Evolutionary conservation across 2,888 invertebrate genomes (phyloP).

Genomic region (Campoletis raptor): DNA sequence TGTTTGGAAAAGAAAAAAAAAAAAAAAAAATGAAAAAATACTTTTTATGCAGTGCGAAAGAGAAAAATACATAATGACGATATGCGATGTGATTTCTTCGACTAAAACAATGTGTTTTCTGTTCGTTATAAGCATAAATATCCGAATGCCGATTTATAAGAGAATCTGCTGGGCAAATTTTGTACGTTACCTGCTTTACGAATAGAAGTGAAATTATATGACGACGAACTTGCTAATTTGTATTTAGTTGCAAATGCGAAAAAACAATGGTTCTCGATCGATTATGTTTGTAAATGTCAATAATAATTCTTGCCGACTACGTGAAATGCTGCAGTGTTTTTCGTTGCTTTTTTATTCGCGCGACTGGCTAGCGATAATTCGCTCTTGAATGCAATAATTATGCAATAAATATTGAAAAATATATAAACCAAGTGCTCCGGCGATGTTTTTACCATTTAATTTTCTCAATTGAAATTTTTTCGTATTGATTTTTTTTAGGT

Average conservation of each 20-base stretch:
- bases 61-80: conserved; percentile 16
- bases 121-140: conserved; percentile 34
- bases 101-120: conserved; percentile 22
- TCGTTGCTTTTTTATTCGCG: conserved; percentile 62
- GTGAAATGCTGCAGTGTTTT: conserved; percentile 57
- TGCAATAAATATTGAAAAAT: conserved; percentile 44
- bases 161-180: conserved; percentile 67
- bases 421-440: too few species aligned
- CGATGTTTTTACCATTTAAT: too few species aligned
- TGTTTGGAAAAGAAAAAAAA: conserved; percentile 46
- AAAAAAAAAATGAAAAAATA: conserved; percentile 46
- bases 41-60: conserved; percentile 59
- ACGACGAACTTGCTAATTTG: conserved; percentile 36
- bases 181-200: conserved; percentile 65
- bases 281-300: conserved; percentile 69
- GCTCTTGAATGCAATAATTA: conserved; percentile 58
- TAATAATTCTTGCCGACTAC: conserved; percentile 76
- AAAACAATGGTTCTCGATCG: conserved; percentile 65
- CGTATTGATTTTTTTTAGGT: too few species aligned
- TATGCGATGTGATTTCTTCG: conserved; percentile 54
- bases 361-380: conserved; percentile 12
- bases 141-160: conserved; percentile 43
- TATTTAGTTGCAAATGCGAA: conserved; percentile 43
- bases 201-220: conserved; percentile 46
- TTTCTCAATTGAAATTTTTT: too few species aligned